Base-by-base conservation (phyloP, 2,113 vertebrate species). In the Isurus oxyrinchus region DNA sequence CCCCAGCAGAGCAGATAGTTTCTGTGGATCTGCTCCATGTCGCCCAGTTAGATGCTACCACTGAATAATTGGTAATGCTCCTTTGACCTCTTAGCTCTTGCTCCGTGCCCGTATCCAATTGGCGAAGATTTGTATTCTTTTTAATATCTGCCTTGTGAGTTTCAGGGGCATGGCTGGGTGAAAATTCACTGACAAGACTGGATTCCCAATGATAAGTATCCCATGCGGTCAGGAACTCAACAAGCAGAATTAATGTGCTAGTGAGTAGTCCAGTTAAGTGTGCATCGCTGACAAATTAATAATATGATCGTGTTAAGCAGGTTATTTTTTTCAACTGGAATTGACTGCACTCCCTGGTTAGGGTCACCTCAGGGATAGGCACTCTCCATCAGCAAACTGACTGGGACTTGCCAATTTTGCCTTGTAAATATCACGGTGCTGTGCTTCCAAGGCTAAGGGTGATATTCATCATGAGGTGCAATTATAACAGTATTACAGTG, bases 401-500 rank as follows among this genome's bases (percentile, higher is more conserved):
- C 35, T 94, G 59, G 8, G 91, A 7, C 61, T 44, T 94, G 91
- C 91, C 61, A 94, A 94, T 94, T 66, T 61, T 10, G 35, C 61
- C 91, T 94, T 94, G 91, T 94, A 94, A 91, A 94, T 94, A 66
- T 53, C 91, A 61, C 61, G 35, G 19, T 61, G 19, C 91, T 6
- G 13, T 94, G 91, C 61, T 94, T 94, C 7, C 13, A 21, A 59
- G 91, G 59, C 19, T 63, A 94, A 94, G n/a, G 91, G 61, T 94
- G 91, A 94, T 63, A 94, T 94, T 66, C n/a, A 66, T 94, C 91
- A 94, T 63, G 21, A 16, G 61, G 35, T 66, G 91, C n/a, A 66
- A 94, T 94, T 94, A 94, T 94, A 94, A 94, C 19, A 25, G n/a
- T 94, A 94, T 94, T 94, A 94, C 61, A 94, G 91, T 2, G 16